Evolutionary conservation across 2,797 vertebrate genomes (phyloP).

Genomic region (Hephaestus fuliginosus): DNA sequence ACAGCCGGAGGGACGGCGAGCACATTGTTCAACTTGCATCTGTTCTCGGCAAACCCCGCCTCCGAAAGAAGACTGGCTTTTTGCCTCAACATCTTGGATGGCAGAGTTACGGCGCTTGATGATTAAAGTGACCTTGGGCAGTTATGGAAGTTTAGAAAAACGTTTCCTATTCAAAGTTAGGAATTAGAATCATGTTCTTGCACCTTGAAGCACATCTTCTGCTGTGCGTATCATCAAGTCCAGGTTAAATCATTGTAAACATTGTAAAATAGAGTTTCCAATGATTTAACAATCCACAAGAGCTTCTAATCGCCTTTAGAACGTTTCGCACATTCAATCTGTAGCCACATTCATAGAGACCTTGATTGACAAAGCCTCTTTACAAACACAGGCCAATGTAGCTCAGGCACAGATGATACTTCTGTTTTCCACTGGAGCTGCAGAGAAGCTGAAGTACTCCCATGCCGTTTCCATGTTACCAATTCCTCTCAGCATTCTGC

Average conservation of each 20-base stretch:
- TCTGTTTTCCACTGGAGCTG: slow-evolving; percentile 30
- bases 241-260: slow-evolving; percentile 35
- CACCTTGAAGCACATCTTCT: slow-evolving; percentile 27
- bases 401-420: slow-evolving; percentile 5
- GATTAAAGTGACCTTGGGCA: slow-evolving; percentile 49
- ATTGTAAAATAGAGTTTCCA: too few species aligned
- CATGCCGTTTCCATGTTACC: slow-evolving; percentile 60
- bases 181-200: slow-evolving; percentile 6
- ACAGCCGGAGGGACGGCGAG: slow-evolving; percentile 64
- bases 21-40: slow-evolving; percentile 66
- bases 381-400: slow-evolving; percentile 31
- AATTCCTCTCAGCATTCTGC: slow-evolving; percentile 55
- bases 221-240: not conserved
- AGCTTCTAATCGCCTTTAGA: slow-evolving; percentile 13
- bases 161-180: slow-evolving; percentile 10
- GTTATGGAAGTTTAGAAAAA: slow-evolving; percentile 25
- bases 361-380: slow-evolving; percentile 43
- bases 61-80: slow-evolving; percentile 39
- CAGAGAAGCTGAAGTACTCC: slow-evolving; percentile 46
- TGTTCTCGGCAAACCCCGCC: slow-evolving; percentile 50
- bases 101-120: slow-evolving; percentile 14
- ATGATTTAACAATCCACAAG: too few species aligned
- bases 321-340: slow-evolving; percentile 39
- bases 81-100: slow-evolving; percentile 32
- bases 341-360: slow-evolving; percentile 33